Evolutionary conservation across 1,140 invertebrate species (phyloP), one percentile per base, ranked within the genome.

Genomic region (Philaenus spumarius): DNA sequence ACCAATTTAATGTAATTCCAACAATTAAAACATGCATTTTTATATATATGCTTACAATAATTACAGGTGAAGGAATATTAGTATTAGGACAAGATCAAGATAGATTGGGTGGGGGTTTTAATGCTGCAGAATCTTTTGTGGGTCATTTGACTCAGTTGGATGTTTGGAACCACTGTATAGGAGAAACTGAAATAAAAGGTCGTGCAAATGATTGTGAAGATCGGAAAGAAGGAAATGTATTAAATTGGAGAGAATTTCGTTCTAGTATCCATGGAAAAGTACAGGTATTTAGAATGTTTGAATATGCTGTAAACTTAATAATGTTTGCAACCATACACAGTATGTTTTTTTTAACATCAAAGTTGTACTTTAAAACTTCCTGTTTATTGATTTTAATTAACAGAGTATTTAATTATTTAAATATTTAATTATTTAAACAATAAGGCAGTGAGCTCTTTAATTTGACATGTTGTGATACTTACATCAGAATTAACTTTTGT

Each of bases 11-110:
- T n/a, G n/a, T n/a, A n/a, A n/a, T n/a, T n/a, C n/a, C n/a, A n/a
- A n/a, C n/a, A n/a, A n/a, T n/a, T n/a, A 30, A 30, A 30, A 30
- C 26, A 3, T 30, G 3, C 26, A 9, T 30, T 9, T 30, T 4
- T 4, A 30, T 9, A 30, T 30, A 30, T 30, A n/a, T n/a, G n/a
- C n/a, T n/a, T n/a, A 30, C 26, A 30, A 30, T 30, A 30, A 30
- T 78, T 51, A 64, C 68, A 73, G 81, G 76, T 67, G 67, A 72
- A 59, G 85, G 85, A 3, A 76, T 72, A 17, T 66, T 86, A 42
- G 75, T 86, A 6, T 71, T 88, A 47, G 85, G 85, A 0, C 85
- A 88, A 71, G 85, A 88, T 64, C 85, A 88, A 65, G 85, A 87
- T 65, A 61, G 67, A 5, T 23, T 79, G 0, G 83, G 82, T 0